Conservation (phyloP, 2,888 invertebrate species). For the Morpho achilles region DNA sequence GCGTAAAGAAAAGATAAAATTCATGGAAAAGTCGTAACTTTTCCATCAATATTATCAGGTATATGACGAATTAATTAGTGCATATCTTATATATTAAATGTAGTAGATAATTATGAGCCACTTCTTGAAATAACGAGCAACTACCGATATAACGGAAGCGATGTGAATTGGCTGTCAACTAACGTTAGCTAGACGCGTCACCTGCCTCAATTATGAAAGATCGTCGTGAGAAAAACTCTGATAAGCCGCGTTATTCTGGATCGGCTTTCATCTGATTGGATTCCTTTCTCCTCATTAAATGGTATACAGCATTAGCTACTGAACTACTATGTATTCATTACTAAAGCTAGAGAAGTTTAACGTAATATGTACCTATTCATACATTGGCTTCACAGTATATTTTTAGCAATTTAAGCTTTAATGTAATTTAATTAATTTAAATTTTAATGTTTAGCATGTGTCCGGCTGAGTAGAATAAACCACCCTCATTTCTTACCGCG, state of each 20-base stretch:
- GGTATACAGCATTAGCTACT: background rate
- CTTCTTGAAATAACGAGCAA: constrained; percentile 14
- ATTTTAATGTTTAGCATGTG: no score
- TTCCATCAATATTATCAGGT: no score
- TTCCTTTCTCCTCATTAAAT: constrained; percentile 8
- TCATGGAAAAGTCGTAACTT: no score
- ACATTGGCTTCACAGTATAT: no score
- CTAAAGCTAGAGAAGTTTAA: no score
- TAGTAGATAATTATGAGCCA: constrained; percentile 2
- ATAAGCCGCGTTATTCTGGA: constrained; percentile 13
- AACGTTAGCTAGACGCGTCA: constrained; percentile 12
- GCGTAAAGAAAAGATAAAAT: no score
- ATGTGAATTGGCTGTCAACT: constrained; percentile 16
- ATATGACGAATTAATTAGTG: background rate
- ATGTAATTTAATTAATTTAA: no score
- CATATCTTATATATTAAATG: background rate
- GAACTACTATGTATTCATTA: no score
- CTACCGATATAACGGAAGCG: constrained; percentile 20
- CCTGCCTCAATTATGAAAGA: constrained; percentile 27
- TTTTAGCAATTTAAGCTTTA: no score
- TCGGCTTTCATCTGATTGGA: constrained; percentile 14
- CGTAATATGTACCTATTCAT: no score
- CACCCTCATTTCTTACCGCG: no score
- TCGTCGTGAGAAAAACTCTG: constrained; percentile 21
- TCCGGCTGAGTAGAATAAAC: no score